Conservation (phyloP, 2,888 invertebrate species). For the Lasioglossum pauxillum region DNA sequence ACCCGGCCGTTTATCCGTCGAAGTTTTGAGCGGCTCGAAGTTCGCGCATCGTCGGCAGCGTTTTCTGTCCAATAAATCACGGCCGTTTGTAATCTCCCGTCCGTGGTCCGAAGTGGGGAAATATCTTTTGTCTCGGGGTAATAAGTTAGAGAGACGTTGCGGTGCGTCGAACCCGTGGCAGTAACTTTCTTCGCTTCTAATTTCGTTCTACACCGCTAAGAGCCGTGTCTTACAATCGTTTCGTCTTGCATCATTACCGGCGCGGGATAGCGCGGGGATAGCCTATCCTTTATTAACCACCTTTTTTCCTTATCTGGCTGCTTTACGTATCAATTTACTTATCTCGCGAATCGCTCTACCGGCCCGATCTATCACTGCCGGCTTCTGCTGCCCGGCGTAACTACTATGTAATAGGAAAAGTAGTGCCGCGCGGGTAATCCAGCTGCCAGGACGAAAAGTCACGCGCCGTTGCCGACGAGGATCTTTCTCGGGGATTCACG, state of each 20-base stretch:
- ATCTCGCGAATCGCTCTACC: slow-evolving; percentile 71
- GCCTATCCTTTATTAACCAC: slow-evolving; percentile 66
- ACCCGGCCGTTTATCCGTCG: neutral
- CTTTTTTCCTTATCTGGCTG: slow-evolving; percentile 62
- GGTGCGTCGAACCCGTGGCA: slow-evolving; percentile 52
- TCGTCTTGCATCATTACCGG: slow-evolving; percentile 69
- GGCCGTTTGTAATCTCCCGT: slow-evolving; percentile 36
- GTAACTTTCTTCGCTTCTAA: slow-evolving; percentile 65
- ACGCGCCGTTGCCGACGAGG: slow-evolving; percentile 43
- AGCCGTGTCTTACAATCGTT: slow-evolving; percentile 51
- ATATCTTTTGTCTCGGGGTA: slow-evolving; percentile 46
- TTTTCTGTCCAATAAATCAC: slow-evolving; percentile 54
- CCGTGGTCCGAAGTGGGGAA: slow-evolving; percentile 1
- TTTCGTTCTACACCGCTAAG: slow-evolving; percentile 66
- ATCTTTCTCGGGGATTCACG: slow-evolving; percentile 11
- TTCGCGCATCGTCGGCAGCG: slow-evolving; percentile 4
- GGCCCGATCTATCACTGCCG: slow-evolving; percentile 61
- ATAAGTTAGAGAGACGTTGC: slow-evolving; percentile 50
- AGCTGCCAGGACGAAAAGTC: slow-evolving; percentile 62
- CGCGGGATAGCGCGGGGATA: slow-evolving; percentile 53
- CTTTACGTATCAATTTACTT: slow-evolving; percentile 74
- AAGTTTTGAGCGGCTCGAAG: slow-evolving; percentile 15
- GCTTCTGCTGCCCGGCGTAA: slow-evolving; percentile 51
- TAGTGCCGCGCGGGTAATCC: slow-evolving; percentile 65
- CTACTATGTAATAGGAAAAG: slow-evolving; percentile 63